Evolutionary conservation across 2,797 vertebrate species (phyloP), one percentile per base, ranked within the genome.

Genomic region (Phylloscopus collybita): DNA sequence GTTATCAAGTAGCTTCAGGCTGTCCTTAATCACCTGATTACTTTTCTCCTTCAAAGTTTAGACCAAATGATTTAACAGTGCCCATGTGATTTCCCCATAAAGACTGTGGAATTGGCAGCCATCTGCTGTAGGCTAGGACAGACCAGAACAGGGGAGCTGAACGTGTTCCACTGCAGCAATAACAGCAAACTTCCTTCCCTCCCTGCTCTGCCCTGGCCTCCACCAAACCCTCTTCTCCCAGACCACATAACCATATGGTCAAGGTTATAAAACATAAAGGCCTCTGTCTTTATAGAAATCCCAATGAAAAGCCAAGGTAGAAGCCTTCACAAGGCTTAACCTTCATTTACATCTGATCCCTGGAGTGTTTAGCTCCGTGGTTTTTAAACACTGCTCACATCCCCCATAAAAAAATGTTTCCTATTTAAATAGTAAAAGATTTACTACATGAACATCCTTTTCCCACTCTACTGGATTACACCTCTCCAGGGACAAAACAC

Each of bases 251-350:
- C 93, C 93, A 95, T 96, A 97, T 97, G 96, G 95, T 91, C 71
- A 79, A n/a, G 56, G 74, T 74, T 89, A 89, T 97, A 97, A 98
- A 98, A 97, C 94, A 96, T 96, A 93, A 97, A 98, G 92, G 93
- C 78, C 87, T 75, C 73, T 92, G 78, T 93, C 82, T 50, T 84
- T 88, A 80, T 56, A 47, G 74, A 79, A 81, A 50, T 85, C 88
- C 86, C 79, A 96, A 93, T 94, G 96, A 97, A 97, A 97, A 96
- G 67, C 44, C 60, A 70, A 82, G 74, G 91, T 79, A 90, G 81
- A 70, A 45, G 69, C 72, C 80, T 92, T 96, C 61, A 42, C 57
- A 74, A 53, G 54, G 56, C 53, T 86, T 96, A 93, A 74, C 34
- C 71, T 91, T 53, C 59, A 2, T 90, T 97, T 96, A 90, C 30